These are phyloP conservation scores for Enteromius trimaculatus DNA, from an alignment of 2,797 vertebrate species.

Conservation along the genomic window DNA sequence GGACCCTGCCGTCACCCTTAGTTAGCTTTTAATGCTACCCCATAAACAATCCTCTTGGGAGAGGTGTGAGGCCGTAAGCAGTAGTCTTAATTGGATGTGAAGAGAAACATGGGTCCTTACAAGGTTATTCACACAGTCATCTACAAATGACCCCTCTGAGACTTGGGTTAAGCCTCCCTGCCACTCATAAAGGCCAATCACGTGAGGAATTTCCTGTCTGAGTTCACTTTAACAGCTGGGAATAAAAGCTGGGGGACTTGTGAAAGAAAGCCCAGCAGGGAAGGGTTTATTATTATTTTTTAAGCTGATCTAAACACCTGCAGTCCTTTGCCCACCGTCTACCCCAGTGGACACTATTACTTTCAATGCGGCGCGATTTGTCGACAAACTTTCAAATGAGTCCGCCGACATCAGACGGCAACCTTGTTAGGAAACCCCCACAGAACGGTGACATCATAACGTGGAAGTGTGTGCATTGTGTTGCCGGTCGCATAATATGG, in stretches of 20 bases:
- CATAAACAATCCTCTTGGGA: conserved; percentile 81
- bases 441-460: conserved; percentile 52
- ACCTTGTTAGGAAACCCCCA: conserved; percentile 45
- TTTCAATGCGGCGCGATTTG: conserved; percentile 49
- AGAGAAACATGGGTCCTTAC: conserved; percentile 81
- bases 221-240: conserved; percentile 83
- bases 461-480: conserved; percentile 49
- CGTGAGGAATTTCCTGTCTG: conserved; percentile 91
- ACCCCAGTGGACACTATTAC: conserved; percentile 81
- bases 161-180: conserved; percentile 79
- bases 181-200: conserved; percentile 88
- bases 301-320: conserved; percentile 91
- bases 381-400: conserved; percentile 49
- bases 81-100: conserved; percentile 86
- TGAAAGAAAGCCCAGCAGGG: conserved; percentile 82
- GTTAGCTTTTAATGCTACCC: conserved; percentile 80
- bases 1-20: conserved; percentile 67
- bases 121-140: conserved; percentile 86
- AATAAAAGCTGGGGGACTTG: conserved; percentile 83
- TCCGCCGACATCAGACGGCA: conserved; percentile 6
- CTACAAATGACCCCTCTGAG: conserved; percentile 84
- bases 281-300: conserved; percentile 83
- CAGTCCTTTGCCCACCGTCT: conserved; percentile 76
- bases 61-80: conserved; percentile 79
- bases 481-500: not conserved